These are phyloP conservation scores for Chaetura pelagica DNA, from an alignment of 2,113 vertebrate species.

Conservation along the genomic window DNA sequence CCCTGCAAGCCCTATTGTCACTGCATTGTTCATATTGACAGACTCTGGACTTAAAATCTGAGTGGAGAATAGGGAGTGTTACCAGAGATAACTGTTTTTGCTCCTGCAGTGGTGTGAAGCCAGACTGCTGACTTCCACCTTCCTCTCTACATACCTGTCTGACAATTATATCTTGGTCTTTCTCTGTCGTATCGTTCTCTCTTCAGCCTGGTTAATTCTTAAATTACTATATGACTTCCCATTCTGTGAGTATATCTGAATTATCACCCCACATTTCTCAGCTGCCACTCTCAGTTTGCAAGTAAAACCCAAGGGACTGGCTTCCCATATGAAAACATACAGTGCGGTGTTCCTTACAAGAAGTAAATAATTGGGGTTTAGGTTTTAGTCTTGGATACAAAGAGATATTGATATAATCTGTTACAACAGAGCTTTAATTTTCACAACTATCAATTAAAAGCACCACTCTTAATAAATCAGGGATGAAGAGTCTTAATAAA, in stretches of 20 bases:
- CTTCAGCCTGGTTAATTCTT: neutral
- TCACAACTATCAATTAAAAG: slow-evolving; percentile 51
- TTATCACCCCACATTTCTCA: neutral
- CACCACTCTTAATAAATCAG: slow-evolving; percentile 17
- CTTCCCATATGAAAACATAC: neutral
- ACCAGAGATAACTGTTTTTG: neutral
- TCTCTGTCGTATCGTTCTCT: neutral
- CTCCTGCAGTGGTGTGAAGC: neutral
- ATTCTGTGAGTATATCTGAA: neutral
- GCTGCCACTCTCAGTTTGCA: neutral
- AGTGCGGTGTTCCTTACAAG: neutral
- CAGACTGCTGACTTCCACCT: neutral
- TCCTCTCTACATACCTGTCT: neutral
- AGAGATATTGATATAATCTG: slow-evolving; percentile 20
- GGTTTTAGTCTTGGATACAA: slow-evolving; percentile 12
- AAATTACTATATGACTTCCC: neutral
- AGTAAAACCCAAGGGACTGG: neutral
- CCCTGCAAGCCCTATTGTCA: accelerated
- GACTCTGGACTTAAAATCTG: neutral
- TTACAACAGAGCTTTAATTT: slow-evolving; percentile 46
- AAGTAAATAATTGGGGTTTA: neutral
- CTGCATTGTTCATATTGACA: neutral
- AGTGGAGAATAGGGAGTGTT: neutral
- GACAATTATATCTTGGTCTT: neutral
- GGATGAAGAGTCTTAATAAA: slow-evolving; percentile 55